Conservation (phyloP, 2,888 invertebrate species). For the Aspidapion aeneum region DNA sequence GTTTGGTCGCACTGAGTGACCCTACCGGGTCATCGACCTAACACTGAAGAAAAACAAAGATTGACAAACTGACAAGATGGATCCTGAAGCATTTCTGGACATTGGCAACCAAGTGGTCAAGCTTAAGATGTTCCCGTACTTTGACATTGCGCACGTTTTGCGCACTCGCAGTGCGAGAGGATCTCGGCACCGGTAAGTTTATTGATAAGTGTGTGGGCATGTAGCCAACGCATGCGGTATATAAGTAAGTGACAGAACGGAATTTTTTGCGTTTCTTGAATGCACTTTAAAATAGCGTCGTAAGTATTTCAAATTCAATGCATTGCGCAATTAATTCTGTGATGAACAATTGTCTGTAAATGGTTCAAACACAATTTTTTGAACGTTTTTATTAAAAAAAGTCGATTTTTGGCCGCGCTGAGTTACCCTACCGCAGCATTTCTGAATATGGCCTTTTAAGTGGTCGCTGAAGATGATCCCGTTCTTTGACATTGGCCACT, state of each 20-base stretch:
- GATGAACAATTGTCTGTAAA: no score
- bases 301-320: no score
- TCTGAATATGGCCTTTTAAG: slow-evolving; percentile 96
- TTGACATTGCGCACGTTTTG: slow-evolving; percentile 96
- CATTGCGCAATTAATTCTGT: no score
- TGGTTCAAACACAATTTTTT: no score
- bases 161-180: slow-evolving; percentile 93
- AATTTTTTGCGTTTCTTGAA: no score
- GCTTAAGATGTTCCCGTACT: slow-evolving; percentile 99
- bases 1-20: neutral
- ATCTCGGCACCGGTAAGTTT: slow-evolving; percentile 86
- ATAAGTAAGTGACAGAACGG: no score
- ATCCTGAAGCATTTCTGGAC: slow-evolving; percentile 95
- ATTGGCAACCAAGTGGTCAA: slow-evolving; percentile 98
- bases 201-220: no score
- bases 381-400: no score
- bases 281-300: no score
- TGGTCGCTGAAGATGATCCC: slow-evolving; percentile 99
- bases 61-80: no score
- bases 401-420: neutral
- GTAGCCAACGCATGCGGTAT: no score
- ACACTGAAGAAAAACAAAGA: neutral
- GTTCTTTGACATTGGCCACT: slow-evolving; percentile 98
- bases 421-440: slow-evolving; percentile 61
- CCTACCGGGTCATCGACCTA: neutral